Evolutionary conservation across 1,140 invertebrate genomes (phyloP).

Genomic region (Agrypnia vestita): DNA sequence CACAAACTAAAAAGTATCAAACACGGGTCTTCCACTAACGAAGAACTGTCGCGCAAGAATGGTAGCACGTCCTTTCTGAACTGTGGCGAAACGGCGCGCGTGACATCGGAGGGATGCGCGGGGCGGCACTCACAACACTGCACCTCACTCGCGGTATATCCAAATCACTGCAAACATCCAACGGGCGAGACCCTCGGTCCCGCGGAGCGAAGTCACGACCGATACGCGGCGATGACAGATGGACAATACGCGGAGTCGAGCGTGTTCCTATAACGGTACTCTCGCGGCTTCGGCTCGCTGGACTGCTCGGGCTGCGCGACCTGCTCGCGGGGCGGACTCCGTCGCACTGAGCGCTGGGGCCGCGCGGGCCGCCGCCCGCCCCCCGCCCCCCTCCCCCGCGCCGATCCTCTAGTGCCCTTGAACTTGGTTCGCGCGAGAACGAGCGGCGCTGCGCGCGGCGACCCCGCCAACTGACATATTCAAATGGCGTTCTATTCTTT

Average conservation of each 20-base stretch:
- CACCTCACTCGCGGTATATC: conserved; percentile 30
- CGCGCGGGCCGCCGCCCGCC: conserved; percentile 65
- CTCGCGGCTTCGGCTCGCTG: conserved; percentile 43
- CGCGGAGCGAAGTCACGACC: conserved; percentile 37
- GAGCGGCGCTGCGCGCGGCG: conserved; percentile 49
- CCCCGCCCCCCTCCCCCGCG: conserved; percentile 67
- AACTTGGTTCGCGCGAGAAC: conserved; percentile 77
- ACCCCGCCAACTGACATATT: conserved; percentile 47
- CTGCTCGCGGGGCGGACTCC: conserved; percentile 72
- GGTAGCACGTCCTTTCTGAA: conserved; percentile 41
- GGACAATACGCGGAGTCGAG: conserved; percentile 45
- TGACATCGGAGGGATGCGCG: conserved; percentile 40
- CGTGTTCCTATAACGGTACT: conserved; percentile 52
- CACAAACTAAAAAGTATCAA: conserved; percentile 46
- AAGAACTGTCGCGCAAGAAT: conserved; percentile 35
- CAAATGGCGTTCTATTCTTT: conserved; percentile 48
- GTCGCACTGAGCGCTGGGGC: conserved; percentile 73
- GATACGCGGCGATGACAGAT: conserved; percentile 41
- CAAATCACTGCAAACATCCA: conserved; percentile 28
- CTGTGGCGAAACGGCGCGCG: conserved; percentile 16
- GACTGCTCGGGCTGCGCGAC: conserved; percentile 72
- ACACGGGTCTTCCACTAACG: conserved; percentile 14
- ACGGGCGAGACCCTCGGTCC: conserved; percentile 6
- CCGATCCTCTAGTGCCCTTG: conserved; percentile 78
- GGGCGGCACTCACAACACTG: background rate